phyloP scores from a whole-genome alignment of 2,113 vertebrate genomes.

The Amphilophus citrinellus region DNA sequence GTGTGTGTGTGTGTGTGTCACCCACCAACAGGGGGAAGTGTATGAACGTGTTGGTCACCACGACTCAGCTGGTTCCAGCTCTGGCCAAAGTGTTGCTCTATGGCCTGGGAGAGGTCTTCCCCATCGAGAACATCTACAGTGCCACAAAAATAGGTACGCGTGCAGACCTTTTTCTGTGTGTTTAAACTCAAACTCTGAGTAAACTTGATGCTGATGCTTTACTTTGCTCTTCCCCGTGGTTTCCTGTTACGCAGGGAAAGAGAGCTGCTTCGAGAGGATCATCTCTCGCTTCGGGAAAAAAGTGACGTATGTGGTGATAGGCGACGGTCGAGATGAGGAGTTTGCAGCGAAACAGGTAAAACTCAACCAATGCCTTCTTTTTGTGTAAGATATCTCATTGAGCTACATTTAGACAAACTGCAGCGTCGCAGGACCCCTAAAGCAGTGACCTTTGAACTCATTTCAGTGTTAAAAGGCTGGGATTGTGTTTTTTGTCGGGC shows the following conservation, averaged over 20 bases:
- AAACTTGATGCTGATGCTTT: neutral
- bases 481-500: neutral
- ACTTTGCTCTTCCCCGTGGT: too few species aligned
- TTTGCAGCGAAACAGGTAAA: constrained; percentile 97
- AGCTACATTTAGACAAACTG: neutral
- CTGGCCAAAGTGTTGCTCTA: constrained; percentile 98
- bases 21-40: constrained; percentile 88
- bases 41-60: constrained; percentile 96
- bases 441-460: too few species aligned
- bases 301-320: constrained; percentile 98
- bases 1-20: neutral
- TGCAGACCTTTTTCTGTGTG: accelerated
- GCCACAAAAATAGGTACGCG: constrained; percentile 96
- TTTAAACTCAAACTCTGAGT: accelerated
- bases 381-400: neutral
- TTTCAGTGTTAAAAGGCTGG: accelerated
- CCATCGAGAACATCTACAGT: constrained; percentile 98
- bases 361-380: accelerated
- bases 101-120: constrained; percentile 94
- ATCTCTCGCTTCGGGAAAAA: constrained; percentile 97
- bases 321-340: constrained; percentile 97
- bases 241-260: constrained; percentile 85
- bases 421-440: neutral
- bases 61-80: constrained; percentile 97
- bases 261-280: constrained; percentile 98